Conservation (phyloP, 1,140 invertebrate genomes). For the Hylyphantes graminicola region DNA sequence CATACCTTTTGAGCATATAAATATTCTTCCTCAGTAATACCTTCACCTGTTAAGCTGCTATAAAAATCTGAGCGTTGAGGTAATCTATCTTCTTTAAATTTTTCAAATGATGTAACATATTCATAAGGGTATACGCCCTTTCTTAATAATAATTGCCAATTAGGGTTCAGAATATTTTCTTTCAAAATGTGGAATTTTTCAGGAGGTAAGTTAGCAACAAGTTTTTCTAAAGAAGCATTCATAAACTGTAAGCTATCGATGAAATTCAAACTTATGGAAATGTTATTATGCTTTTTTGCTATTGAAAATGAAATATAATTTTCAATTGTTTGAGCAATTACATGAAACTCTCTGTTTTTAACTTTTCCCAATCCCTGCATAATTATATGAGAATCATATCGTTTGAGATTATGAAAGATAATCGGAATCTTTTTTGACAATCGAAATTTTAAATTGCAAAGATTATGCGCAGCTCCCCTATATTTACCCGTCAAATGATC, state of each 20-base stretch:
- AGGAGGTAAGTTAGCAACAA: not conserved
- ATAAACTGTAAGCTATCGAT: not conserved
- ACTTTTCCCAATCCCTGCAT: not conserved
- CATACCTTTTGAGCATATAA: slow-evolving; percentile 23
- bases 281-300: not conserved
- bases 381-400: not conserved
- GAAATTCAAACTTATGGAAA: not conserved
- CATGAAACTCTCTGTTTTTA: too few relatives aligned
- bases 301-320: too few relatives aligned
- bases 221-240: too few relatives aligned
- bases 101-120: too few relatives aligned
- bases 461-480: not conserved
- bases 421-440: not conserved
- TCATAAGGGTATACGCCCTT: too few relatives aligned
- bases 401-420: slow-evolving; percentile 13
- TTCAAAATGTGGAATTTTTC: not conserved
- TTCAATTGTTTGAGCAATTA: too few relatives aligned
- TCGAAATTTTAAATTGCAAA: not conserved
- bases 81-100: too few relatives aligned
- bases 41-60: too few relatives aligned
- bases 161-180: slow-evolving; percentile 15
- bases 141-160: too few relatives aligned
- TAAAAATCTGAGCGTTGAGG: too few relatives aligned
- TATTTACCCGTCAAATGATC: too few relatives aligned
- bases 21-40: too few relatives aligned